Evolutionary conservation across 2,113 vertebrate species (phyloP).

Genomic region (Nannospalax galili): DNA sequence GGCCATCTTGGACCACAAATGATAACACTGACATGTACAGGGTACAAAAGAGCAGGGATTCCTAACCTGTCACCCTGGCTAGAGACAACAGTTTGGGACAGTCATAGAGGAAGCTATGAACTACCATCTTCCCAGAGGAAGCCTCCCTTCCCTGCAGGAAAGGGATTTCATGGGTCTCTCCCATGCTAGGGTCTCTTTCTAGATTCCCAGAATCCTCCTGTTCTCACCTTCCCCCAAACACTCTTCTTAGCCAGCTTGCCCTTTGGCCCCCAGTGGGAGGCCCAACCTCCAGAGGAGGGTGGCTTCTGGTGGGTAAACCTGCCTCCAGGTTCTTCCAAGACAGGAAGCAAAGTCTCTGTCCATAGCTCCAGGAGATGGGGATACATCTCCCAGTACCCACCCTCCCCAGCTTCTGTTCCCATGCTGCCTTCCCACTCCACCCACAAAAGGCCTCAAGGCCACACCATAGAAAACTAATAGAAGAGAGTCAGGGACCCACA

Average conservation of each 20-base stretch:
- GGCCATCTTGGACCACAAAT: not conserved
- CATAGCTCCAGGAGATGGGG: not conserved
- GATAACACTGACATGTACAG: not conserved
- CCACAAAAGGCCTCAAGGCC: not conserved
- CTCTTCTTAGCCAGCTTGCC: not conserved
- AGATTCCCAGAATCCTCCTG: not conserved
- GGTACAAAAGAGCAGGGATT: not conserved
- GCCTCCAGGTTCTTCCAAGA: not conserved
- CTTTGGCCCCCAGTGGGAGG: not conserved
- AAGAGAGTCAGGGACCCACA: not conserved
- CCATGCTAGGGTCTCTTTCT: not conserved
- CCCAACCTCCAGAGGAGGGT: not conserved
- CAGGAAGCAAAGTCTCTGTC: not conserved
- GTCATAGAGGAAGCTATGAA: not conserved
- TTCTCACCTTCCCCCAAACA: not conserved
- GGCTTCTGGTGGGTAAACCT: not conserved
- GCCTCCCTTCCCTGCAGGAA: not conserved
- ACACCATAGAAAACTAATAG: no score
- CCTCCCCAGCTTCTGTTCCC: not conserved
- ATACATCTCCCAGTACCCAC: not conserved
- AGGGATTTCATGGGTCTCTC: not conserved
- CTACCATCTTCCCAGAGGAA: not conserved
- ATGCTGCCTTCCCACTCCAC: not conserved
- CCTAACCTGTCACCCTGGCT: not conserved
- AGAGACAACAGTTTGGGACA: not conserved